These are phyloP conservation scores for Sipha flava DNA, from an alignment of 1,140 invertebrate genomes.

Conservation along the genomic window DNA sequence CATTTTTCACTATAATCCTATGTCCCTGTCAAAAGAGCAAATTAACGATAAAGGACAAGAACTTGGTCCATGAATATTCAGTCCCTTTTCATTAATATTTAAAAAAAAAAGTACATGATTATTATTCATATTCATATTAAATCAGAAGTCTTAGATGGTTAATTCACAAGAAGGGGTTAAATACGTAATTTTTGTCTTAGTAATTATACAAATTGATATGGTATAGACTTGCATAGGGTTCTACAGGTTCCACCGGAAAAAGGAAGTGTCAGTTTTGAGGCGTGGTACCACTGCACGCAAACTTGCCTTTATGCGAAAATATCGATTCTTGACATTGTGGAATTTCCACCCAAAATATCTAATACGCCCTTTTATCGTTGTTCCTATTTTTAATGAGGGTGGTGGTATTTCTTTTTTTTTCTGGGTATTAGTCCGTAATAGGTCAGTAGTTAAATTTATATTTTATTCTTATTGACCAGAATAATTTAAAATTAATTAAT, in stretches of 20 bases:
- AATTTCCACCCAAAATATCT: slow-evolving; percentile 5
- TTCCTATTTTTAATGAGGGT: neutral
- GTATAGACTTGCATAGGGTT: neutral
- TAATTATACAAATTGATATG: neutral
- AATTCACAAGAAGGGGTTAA: too few species aligned
- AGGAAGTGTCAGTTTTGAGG: neutral
- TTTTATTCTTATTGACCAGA: too few species aligned
- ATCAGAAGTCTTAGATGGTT: too few species aligned
- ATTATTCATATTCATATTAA: too few species aligned
- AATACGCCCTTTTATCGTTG: slow-evolving; percentile 14
- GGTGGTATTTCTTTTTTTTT: neutral
- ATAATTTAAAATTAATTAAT: too few species aligned
- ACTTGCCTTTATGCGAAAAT: neutral
- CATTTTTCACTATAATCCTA: too few species aligned
- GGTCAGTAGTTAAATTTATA: neutral
- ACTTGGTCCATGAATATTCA: too few species aligned
- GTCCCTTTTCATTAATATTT: too few species aligned
- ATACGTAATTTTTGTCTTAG: too few species aligned
- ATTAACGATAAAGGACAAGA: too few species aligned
- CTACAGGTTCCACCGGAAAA: neutral
- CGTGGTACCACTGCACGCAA: slow-evolving; percentile 16
- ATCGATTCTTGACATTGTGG: slow-evolving; percentile 1
- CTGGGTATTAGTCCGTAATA: neutral
- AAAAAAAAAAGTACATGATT: too few species aligned
- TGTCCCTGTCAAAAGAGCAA: too few species aligned